These are phyloP conservation scores for Cremastinae sp. DNA, from an alignment of 2,888 invertebrate species.

Conservation along the genomic window DNA sequence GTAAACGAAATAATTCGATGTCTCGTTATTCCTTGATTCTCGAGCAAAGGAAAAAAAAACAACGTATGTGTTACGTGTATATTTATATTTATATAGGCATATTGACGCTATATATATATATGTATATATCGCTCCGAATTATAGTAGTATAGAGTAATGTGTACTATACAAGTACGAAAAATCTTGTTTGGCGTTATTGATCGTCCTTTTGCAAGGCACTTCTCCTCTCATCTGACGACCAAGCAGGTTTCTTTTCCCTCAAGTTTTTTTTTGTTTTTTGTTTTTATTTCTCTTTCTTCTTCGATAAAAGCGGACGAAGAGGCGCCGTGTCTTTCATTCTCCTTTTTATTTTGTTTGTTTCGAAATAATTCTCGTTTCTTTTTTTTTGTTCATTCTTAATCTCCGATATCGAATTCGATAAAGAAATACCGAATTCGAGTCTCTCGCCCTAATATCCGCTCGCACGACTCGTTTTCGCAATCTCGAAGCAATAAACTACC, in stretches of 20 bases:
- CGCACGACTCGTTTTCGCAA: too few relatives aligned
- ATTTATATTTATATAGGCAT: slow-evolving; percentile 21
- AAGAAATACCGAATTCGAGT: slow-evolving; percentile 33
- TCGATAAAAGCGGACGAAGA: slow-evolving; percentile 55
- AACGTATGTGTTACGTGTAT: slow-evolving; percentile 17
- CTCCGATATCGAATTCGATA: slow-evolving; percentile 58
- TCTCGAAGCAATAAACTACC: too few relatives aligned
- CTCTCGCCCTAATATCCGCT: slow-evolving; percentile 5
- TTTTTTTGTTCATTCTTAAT: slow-evolving; percentile 21
- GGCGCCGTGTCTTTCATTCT: slow-evolving; percentile 6
- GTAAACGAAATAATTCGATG: slow-evolving; percentile 41
- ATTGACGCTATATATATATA: slow-evolving; percentile 19
- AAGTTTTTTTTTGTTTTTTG: too few relatives aligned
- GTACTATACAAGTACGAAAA: slow-evolving; percentile 58
- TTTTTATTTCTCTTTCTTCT: background rate
- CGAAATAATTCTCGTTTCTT: slow-evolving; percentile 31
- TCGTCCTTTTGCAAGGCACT: slow-evolving; percentile 63
- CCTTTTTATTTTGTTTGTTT: slow-evolving; percentile 14
- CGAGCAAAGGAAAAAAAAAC: background rate
- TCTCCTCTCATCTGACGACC: slow-evolving; percentile 58
- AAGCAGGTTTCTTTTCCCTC: slow-evolving; percentile 43
- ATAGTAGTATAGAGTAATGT: slow-evolving; percentile 44
- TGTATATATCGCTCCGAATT: slow-evolving; percentile 49
- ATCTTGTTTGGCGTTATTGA: slow-evolving; percentile 60
- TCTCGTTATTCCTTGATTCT: slow-evolving; percentile 36